Percentiles rank a stretch among this genome's conserved stretches.
phyloP scores from a whole-genome alignment of 2,797 vertebrate genomes.

The Enteromius fasciolatus region DNA sequence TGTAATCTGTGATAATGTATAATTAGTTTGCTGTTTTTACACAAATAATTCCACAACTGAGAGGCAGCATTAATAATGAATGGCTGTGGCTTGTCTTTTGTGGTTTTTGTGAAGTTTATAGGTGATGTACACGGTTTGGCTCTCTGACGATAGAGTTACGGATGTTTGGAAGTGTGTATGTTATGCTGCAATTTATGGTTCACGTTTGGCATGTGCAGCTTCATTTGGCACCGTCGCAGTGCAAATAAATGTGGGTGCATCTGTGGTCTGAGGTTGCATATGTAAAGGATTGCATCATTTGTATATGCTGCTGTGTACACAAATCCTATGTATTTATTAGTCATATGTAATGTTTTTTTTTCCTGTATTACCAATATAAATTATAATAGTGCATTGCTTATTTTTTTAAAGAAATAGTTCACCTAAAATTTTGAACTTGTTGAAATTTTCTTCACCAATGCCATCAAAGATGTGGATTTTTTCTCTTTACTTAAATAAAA shows the following conservation, averaged over 20 bases:
- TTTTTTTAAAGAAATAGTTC: not conserved
- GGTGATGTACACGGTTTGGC: conserved; percentile 39
- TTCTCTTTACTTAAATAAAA: not conserved
- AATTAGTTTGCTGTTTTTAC: conserved; percentile 42
- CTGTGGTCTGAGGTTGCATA: conserved; percentile 31
- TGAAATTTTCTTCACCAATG: not conserved
- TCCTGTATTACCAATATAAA: conserved; percentile 1
- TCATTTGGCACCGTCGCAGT: conserved; percentile 6
- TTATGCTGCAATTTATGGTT: conserved; percentile 37
- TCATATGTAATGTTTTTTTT: not conserved
- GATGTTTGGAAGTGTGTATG: conserved; percentile 34
- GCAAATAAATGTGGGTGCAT: conserved; percentile 41
- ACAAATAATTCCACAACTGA: conserved; percentile 49
- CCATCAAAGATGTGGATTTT: not conserved
- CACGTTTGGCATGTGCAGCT: conserved; percentile 16
- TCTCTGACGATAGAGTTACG: conserved; percentile 24
- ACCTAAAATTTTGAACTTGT: not conserved
- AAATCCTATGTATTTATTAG: conserved; percentile 14
- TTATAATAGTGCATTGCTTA: not conserved
- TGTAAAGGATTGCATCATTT: conserved; percentile 9
- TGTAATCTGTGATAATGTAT: conserved; percentile 26
- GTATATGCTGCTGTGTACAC: conserved; percentile 6
- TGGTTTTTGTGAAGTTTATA: conserved; percentile 50
- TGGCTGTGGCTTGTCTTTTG: conserved; percentile 53
- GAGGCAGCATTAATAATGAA: conserved; percentile 41